Base-by-base conservation (phyloP, 2,797 vertebrate species). In the Notolepis coatsorum region DNA sequence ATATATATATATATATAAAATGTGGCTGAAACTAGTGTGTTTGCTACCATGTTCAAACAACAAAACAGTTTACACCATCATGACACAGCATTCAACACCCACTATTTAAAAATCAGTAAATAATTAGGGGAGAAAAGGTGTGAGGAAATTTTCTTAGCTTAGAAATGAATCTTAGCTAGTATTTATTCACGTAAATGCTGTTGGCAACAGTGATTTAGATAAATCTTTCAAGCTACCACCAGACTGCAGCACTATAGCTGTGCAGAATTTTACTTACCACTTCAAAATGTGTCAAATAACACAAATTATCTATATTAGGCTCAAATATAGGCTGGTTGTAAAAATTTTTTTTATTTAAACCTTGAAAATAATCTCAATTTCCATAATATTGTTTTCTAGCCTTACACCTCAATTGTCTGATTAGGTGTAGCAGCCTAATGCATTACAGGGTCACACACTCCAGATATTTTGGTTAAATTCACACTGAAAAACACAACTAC, bases 1-100 rank as follows among this genome's bases (percentile, higher is more conserved):
- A n/a, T n/a, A n/a, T n/a, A n/a, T n/a, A n/a, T n/a, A n/a, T n/a
- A n/a, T n/a, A n/a, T n/a, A n/a, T n/a, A n/a, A n/a, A n/a, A 62
- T 66, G 59, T 61, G 72, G 42, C 77, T 80, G 65, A 85, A 80
- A 80, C 65, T 68, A 53, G 49, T 82, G 67, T 71, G 65, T 73
- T 61, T 71, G 55, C 73, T 65, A 63, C 68, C 50, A 70, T 64
- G n/a, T n/a, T 23, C 37, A 39, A 13, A 6, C 60, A 63, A 54
- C 73, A 70, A 25, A 49, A 48, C 65, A 51, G 25, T 37, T 50
- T 73, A 49, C 67, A 79, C 52, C 24, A 25, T n/a, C 55, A 59
- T 57, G 27, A 56, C 52, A 63, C 4, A 55, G 47, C 54, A n/a
- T n/a, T n/a, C n/a, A 66, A 69, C 38, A 43, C 72, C 59, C n/a